A percentile compares a stretch with the other conserved stretches of the same genome.
phyloP scores from a whole-genome alignment of 2,113 vertebrate species.

The Odocoileus virginianus region DNA sequence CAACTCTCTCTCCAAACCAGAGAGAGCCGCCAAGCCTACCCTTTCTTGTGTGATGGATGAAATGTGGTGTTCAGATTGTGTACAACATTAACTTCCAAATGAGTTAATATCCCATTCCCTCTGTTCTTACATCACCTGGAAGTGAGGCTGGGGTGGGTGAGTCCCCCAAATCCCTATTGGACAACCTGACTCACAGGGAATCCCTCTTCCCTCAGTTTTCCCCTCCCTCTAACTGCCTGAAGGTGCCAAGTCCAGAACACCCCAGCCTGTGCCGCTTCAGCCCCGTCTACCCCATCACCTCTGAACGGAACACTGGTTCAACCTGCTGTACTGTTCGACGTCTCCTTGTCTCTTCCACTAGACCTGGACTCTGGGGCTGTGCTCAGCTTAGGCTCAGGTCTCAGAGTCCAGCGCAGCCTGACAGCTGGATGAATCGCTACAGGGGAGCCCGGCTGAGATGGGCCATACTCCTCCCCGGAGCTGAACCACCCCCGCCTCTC shows the following conservation, averaged over 20 bases:
- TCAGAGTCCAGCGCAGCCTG: neutral
- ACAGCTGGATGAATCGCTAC: neutral
- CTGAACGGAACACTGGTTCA: neutral
- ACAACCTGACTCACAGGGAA: neutral
- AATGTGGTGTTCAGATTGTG: constrained; percentile 68
- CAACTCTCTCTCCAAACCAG: neutral
- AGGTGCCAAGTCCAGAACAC: neutral
- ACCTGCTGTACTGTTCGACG: neutral
- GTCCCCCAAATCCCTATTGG: neutral
- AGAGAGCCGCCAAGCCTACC: neutral
- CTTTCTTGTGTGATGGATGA: constrained; percentile 57
- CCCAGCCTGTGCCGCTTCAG: neutral
- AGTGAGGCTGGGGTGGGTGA: neutral
- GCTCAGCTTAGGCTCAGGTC: neutral
- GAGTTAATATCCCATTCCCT: constrained; percentile 62
- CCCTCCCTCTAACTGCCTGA: neutral
- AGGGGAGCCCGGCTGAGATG: neutral
- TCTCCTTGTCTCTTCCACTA: neutral
- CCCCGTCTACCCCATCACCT: neutral
- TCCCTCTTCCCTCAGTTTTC: neutral
- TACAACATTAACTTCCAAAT: constrained; percentile 60
- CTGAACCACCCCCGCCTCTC: neutral
- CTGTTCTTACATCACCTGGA: constrained; percentile 11
- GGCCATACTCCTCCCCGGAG: neutral
- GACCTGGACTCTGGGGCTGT: neutral